Evolutionary conservation across 2,113 vertebrate genomes (phyloP), one percentile per base, ranked within the genome.

Genomic region (Chloebia gouldiae): DNA sequence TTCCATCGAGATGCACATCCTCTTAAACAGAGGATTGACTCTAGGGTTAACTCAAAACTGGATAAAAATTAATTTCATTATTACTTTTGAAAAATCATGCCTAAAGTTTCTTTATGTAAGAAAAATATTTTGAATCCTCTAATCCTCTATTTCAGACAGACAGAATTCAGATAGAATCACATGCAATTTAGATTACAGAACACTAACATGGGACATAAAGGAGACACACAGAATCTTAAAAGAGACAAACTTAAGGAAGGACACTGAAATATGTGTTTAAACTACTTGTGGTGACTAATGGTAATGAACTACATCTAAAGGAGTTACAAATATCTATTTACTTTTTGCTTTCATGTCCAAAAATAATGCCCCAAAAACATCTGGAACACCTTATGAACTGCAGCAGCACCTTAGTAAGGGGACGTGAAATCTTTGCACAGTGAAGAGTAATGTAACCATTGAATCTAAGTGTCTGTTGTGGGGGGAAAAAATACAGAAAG

Each of bases 41-140:
- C 21, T n/a, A 13, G 9, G 18, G 4, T 65, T 54, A 73, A 7
- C 30, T 63, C 1, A 6, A 44, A 13, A 63, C 51, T 66, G n/a
- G 8, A 40, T 19, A 12, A 11, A 83, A 86, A 86, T 57, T 35
- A 66, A 71, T 44, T 63, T 5, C 9, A 2, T 45, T 33, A 44
- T 1, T 27, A 0, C 5, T 25, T 65, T 57, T 49, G 23, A 73
- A 64, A 59, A 21, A 6, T 5, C 7, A 12, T 2, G 0, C 24
- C 25, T 31, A 17, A 35, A 54, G 1, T 60, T 76, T 54, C 8
- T 57, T 76, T 45, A 2, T 33, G 22, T 35, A 33, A 51, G 30
- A 73, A 59, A 68, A 85, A 35, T 16, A 53, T 31, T 42, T 5
- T 56, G 5, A 22, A 56, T 20, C 6, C 6, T 80, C 13, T 63